Evolutionary conservation across 2,797 vertebrate species (phyloP), one percentile per base, ranked within the genome.

Genomic region (Dipus sagitta): DNA sequence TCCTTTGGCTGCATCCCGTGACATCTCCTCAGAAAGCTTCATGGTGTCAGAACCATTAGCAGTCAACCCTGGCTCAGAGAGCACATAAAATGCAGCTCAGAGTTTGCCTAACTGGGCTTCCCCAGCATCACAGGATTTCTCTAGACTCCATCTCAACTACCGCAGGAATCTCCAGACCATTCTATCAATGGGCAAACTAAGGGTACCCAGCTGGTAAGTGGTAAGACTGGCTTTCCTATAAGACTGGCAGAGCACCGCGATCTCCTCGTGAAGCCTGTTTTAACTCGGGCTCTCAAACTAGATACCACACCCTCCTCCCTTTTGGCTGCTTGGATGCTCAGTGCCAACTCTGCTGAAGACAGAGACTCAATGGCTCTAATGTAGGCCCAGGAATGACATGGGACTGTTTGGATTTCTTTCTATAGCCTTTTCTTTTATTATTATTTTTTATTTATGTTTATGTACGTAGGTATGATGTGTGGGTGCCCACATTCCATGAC

Each of bases 281-380:
- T 72, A 90, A 87, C 58, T 74, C 54, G 30, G 67, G 38, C 28
- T 70, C 30, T 87, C 42, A n/a, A 87, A 74, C 82, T 52, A 54
- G 34, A 28, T 30, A 12, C 24, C 10, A 32, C 34, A 88, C 74
- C 88, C 60, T 60, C 0, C 71, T 38, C 38, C 38, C 38, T 3
- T 91, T 91, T 85, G 88, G 65, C 78, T 77, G 81, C 74, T 81
- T 67, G 24, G 64, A 93, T 85, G 28, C 32, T 90, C 68, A 83
- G 62, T 76, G 72, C 17, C 71, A 95, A 94, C 82, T 79, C n/a
- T 83, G 24, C 58, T 91, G 54, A 62, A 65, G 42, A 80, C 24
- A 94, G 42, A 60, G 30, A 86, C 72, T 85, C 54, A 11, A 34
- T 76, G 75, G 72, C 94, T 93, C 70, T n/a, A 78, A 14, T 24